Conservation (phyloP, 92 coral and sea anemone species). For the Palythoa caribaeorum region DNA sequence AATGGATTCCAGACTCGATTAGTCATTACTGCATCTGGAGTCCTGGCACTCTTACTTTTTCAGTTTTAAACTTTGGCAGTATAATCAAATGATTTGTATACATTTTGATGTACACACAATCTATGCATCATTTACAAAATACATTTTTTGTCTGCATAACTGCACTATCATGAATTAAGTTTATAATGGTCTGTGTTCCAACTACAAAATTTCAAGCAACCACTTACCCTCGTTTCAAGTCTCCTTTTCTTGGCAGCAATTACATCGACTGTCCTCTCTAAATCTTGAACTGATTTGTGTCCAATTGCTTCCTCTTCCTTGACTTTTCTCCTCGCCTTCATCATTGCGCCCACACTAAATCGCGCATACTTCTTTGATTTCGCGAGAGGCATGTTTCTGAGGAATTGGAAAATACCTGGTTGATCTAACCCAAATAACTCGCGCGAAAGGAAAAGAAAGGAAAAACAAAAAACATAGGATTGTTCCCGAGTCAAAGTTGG, state of each 20-base stretch:
- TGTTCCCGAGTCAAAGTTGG: slow-evolving; percentile 48
- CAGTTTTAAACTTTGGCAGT: neutral
- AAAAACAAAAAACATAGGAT: slow-evolving; percentile 74
- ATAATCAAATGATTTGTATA: slow-evolving; percentile 17
- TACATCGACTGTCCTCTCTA: slow-evolving; percentile 51
- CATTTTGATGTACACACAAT: slow-evolving; percentile 19
- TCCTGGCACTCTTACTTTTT: neutral
- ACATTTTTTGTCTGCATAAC: slow-evolving; percentile 19
- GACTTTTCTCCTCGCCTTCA: slow-evolving; percentile 68
- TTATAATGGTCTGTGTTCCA: slow-evolving; percentile 27
- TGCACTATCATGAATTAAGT: slow-evolving; percentile 4
- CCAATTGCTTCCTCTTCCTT: slow-evolving; percentile 55
- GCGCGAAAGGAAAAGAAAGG: slow-evolving; percentile 36
- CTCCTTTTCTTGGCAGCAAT: slow-evolving; percentile 46
- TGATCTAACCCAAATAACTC: slow-evolving; percentile 51
- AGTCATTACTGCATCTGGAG: slow-evolving; percentile 27
- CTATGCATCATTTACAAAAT: slow-evolving; percentile 12
- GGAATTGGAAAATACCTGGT: slow-evolving; percentile 43
- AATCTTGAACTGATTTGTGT: slow-evolving; percentile 57
- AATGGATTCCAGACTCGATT: slow-evolving; percentile 37
- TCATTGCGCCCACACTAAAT: slow-evolving; percentile 64
- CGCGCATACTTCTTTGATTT: slow-evolving; percentile 56
- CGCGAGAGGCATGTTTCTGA: slow-evolving; percentile 61
- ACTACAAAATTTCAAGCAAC: slow-evolving; percentile 27
- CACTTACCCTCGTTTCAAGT: slow-evolving; percentile 57